Evolutionary conservation across 2,797 vertebrate genomes (phyloP).

Genomic region (Centroberyx gerrardi): DNA sequence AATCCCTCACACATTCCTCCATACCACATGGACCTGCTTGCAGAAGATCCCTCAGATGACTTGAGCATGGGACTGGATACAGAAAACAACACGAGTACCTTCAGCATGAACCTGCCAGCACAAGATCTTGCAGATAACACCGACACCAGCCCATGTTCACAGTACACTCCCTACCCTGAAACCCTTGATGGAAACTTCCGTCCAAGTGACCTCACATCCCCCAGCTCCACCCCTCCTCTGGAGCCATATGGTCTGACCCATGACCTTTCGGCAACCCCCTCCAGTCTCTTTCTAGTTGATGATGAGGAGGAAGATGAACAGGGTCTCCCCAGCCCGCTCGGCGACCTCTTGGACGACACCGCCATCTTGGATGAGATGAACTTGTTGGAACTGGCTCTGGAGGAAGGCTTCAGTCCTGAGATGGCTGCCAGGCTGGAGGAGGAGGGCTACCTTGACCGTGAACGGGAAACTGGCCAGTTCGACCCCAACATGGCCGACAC

Average conservation of each 20-base stretch:
- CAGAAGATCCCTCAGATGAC: conserved; percentile 37
- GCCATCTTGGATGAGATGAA: conserved; percentile 92
- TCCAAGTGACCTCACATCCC: neutral
- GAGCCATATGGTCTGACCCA: conserved; percentile 11
- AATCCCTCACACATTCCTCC: conserved; percentile 14
- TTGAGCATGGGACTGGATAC: conserved; percentile 25
- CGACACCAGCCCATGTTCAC: neutral
- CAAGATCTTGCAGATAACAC: conserved; percentile 20
- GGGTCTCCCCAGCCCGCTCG: conserved; percentile 76
- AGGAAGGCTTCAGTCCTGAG: conserved; percentile 90
- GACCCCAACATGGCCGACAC: neutral
- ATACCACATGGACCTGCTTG: conserved; percentile 47
- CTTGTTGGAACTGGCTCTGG: conserved; percentile 90
- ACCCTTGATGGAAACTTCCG: conserved; percentile 23
- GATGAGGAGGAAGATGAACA: conserved; percentile 52
- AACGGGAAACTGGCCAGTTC: conserved; percentile 20
- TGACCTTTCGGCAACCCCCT: conserved; percentile 24
- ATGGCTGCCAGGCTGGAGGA: conserved; percentile 86
- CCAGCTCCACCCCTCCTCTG: conserved; percentile 13
- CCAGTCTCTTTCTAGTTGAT: conserved; percentile 34
- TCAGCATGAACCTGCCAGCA: conserved; percentile 42
- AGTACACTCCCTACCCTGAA: conserved; percentile 3
- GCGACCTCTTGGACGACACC: conserved; percentile 72
- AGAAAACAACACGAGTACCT: conserved; percentile 15
- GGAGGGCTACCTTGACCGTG: conserved; percentile 45